A percentile compares a stretch with the other conserved stretches of the same genome.
Evolutionary conservation across 1,140 invertebrate genomes (phyloP).

Genomic region (Drosophila kikkawai): DNA sequence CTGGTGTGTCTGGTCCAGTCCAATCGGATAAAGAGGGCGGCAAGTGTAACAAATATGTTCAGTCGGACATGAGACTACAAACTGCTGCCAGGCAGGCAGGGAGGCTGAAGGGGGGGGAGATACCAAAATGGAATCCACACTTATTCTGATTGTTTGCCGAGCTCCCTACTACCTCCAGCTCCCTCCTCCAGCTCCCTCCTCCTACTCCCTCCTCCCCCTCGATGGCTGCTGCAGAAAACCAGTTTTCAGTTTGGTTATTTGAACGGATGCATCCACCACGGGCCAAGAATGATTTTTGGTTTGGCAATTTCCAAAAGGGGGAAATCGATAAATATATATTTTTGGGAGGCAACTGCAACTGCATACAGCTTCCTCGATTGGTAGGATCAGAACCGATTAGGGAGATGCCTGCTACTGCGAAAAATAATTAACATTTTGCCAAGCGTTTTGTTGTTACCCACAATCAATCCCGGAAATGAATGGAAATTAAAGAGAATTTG

Average conservation of each 20-base stretch:
- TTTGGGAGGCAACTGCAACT: background rate
- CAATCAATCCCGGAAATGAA: conserved; percentile 3
- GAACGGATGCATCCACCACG: conserved; percentile 5
- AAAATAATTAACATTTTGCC: conserved; percentile 36
- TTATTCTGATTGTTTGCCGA: conserved; percentile 72
- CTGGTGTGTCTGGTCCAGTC: background rate
- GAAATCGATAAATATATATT: conserved; percentile 34
- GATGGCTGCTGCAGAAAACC: conserved; percentile 19
- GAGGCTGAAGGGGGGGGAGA: background rate
- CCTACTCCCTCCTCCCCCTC: too few species aligned
- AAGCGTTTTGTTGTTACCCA: conserved; percentile 1
- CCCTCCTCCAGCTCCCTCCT: background rate
- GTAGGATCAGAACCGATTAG: conserved; percentile 12
- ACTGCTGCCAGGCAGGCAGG: conserved; percentile 26
- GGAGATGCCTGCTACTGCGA: conserved; percentile 12
- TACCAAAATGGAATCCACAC: conserved; percentile 57
- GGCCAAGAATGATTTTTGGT: conserved; percentile 46
- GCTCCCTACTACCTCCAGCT: background rate
- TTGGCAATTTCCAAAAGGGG: conserved; percentile 9
- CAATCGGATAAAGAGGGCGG: conserved; percentile 41
- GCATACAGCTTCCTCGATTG: background rate
- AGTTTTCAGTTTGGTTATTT: conserved; percentile 41
- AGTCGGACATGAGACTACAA: conserved; percentile 44
- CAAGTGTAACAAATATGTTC: conserved; percentile 77
- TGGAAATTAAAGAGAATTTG: background rate